Base-by-base conservation (phyloP, 1,140 invertebrate species). In the Hermetia illucens region DNA sequence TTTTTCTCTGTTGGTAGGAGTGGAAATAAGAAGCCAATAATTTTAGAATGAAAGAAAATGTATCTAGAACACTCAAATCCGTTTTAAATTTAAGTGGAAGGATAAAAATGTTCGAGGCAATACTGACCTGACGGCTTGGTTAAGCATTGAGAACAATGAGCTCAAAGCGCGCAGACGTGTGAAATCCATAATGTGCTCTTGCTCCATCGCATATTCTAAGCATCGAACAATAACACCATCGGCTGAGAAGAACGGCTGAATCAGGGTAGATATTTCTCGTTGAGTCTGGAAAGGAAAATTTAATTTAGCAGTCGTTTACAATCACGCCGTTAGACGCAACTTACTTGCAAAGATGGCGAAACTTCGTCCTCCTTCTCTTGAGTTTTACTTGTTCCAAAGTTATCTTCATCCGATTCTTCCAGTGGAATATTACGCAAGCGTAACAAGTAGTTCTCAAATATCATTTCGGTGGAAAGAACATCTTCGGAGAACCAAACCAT, bases 111-210 rank as follows among this genome's bases (percentile, higher is more conserved):
- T 19, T 33, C 13, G 5, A 38, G 21, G 18, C n/a, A 30, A 32
- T 43, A 34, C 22, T 43, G 58, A 75, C 66, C 80, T 69, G 6
- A 85, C 81, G 5, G 82, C 77, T 57, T 98, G 89, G 62, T 98
- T 98, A 1, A 99, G 62, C 91, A 98, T 96, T 1, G 93, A 96
- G 58, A 98, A 98, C 4, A 99, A 67, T 0, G 93, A 93, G 27
- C 84, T 89, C 0, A 99, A 65, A 5, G 96, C 93, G 33, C 96
- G 67, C 42, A 98, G 70, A 18, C 90, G 69, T 0, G 95, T 98
- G 55, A 97, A 97, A 62, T 98, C 94, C 96, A 99, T 99, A 30
- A 99, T 92, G 58, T 99, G 96, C 51, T 98, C 95, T 50, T 92
- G 83, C 21, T 75, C 75, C 50, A 79, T 77, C 1, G 90, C 85